Evolutionary conservation across 30 jellyfish, hydroid and myxozoan species (phyloP).

Genomic region (Aurelia sp.): DNA sequence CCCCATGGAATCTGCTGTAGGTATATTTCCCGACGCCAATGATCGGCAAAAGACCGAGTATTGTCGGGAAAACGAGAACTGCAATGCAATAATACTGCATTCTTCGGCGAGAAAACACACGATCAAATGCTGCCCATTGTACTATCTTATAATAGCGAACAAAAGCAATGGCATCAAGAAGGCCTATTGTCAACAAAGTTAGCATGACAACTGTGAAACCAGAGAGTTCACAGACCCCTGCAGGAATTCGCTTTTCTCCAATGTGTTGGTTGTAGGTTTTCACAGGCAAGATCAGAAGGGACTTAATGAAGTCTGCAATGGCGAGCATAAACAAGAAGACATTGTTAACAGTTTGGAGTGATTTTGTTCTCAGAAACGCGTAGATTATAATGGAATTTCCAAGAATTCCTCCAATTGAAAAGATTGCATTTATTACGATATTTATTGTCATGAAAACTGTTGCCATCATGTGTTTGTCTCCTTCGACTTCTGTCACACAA

Average conservation of each 20-base stretch:
- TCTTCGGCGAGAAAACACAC: not conserved
- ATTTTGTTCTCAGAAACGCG: conserved; percentile 7
- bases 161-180: conserved; percentile 72
- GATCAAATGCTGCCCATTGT: not conserved
- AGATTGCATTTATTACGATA: conserved; percentile 15
- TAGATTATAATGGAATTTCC: conserved; percentile 28
- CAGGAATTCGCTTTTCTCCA: not conserved
- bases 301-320: conserved; percentile 28
- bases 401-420: conserved; percentile 21
- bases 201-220: conserved; percentile 61
- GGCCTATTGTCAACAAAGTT: conserved; percentile 53
- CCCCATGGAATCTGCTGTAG: conserved; percentile 74
- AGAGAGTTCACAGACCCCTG: conserved; percentile 45
- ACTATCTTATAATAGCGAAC: conserved; percentile 73
- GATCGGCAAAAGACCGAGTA: conserved; percentile 40
- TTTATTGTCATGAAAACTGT: conserved; percentile 22
- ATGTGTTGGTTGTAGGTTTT: conserved; percentile 33
- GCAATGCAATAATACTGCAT: not conserved
- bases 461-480: not conserved
- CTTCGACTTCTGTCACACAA: no score
- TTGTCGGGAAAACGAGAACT: not conserved
- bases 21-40: conserved; percentile 70
- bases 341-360: conserved; percentile 38
- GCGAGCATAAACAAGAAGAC: conserved; percentile 50
- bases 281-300: conserved; percentile 21